A percentile compares a stretch with the other conserved stretches of the same genome.
These are phyloP conservation scores for Apodemia zela DNA, from an alignment of 2,888 invertebrate genomes.

Conservation along the genomic window DNA sequence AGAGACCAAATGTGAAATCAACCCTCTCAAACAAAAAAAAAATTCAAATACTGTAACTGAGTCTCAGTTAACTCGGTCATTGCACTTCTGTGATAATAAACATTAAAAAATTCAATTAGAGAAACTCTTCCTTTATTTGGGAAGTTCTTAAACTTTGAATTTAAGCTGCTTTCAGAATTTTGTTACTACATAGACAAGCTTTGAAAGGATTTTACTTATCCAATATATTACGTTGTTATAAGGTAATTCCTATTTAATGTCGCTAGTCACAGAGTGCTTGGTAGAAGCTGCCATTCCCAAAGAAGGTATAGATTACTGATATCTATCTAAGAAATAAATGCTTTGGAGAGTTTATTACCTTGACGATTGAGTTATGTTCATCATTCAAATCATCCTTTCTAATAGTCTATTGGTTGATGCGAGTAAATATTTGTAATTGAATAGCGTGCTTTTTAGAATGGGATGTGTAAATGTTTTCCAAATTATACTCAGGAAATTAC, in stretches of 20 bases:
- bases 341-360: conserved; percentile 17
- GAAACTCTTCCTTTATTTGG: no score
- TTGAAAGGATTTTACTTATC: background rate
- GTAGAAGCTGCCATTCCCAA: background rate
- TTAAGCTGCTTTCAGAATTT: no score
- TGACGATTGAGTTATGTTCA: conserved; percentile 24
- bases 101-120: no score
- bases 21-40: no score
- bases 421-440: conserved; percentile 18
- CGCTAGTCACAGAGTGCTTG: background rate
- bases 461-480: background rate
- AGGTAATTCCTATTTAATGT: background rate
- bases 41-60: no score
- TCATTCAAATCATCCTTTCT: conserved; percentile 20
- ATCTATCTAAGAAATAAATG: background rate
- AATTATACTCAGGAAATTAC: no score
- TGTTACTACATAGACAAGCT: background rate
- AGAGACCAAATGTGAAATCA: no score
- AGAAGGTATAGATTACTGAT: background rate
- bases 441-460: conserved; percentile 26
- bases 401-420: conserved; percentile 6
- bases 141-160: no score
- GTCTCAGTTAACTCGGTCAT: no score
- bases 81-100: no score
- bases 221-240: background rate